Evolutionary conservation across 2,888 invertebrate genomes (phyloP).

Genomic region (Cephus spinipes): DNA sequence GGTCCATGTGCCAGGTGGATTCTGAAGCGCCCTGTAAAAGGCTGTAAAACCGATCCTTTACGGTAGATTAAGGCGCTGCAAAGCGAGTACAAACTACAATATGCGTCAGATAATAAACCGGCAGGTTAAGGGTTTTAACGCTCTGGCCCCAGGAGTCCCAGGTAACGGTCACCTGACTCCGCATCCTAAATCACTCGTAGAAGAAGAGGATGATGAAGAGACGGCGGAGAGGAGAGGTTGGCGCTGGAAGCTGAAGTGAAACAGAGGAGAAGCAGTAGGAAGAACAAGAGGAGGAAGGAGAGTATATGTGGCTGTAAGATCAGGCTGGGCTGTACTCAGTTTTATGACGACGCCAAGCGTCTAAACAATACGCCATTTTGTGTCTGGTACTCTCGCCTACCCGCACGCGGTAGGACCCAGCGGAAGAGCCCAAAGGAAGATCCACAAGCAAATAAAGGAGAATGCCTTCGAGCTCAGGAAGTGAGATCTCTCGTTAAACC

Average conservation of each 20-base stretch:
- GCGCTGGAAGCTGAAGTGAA: background rate
- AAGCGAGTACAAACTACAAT: slow-evolving; percentile 36
- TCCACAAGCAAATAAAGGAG: slow-evolving; percentile 11
- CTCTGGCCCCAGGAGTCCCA: slow-evolving; percentile 15
- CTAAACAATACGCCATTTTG: background rate
- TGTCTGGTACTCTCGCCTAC: background rate
- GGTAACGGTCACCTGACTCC: slow-evolving; percentile 27
- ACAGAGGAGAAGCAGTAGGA: background rate
- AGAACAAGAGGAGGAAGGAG: background rate
- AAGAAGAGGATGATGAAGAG: background rate
- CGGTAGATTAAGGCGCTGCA: slow-evolving; percentile 44
- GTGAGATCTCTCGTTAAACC: background rate
- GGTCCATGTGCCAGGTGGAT: slow-evolving; percentile 29
- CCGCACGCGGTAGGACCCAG: background rate
- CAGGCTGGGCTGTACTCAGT: background rate
- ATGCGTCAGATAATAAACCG: slow-evolving; percentile 45
- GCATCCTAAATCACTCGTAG: slow-evolving; percentile 28
- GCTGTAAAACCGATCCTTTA: slow-evolving; percentile 42
- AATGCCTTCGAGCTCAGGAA: background rate
- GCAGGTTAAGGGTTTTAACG: slow-evolving; percentile 43
- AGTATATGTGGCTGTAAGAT: slow-evolving; percentile 4
- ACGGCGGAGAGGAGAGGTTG: background rate
- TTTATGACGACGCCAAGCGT: slow-evolving; percentile 3
- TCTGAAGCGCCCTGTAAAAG: slow-evolving; percentile 26
- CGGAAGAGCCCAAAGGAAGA: background rate